Evolutionary conservation across 2,888 invertebrate genomes (phyloP), one percentile per base, ranked within the genome.

Genomic region (Ditylenchus weischeri): DNA sequence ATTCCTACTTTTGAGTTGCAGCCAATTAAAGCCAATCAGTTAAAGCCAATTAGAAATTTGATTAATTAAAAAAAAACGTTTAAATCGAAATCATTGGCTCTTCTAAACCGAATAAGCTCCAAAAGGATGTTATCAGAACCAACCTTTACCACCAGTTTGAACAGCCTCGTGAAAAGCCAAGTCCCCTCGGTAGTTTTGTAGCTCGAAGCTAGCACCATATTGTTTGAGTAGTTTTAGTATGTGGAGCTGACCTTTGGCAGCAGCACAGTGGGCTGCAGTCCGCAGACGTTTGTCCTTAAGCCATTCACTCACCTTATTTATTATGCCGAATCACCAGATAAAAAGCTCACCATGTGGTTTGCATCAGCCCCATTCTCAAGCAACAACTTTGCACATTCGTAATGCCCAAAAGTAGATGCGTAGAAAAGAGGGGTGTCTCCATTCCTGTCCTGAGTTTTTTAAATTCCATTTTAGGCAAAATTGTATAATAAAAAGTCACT

Each of bases 381-480:
- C 54, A 98, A 86, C 4, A 92, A 87, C 5, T 90, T 89, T 0
- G 93, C 93, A 21, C 93, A 92, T 82, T 94, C 93, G 0, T 92
- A 91, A 83, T 96, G 95, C 0, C 95, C 94, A 63, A 95, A 86
- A 0, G 95, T 94, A 1, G 93, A 92, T 5, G 96, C 92, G 83
- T 96, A 98, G 85, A 96, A 96, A 36, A 98, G 85, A 0, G 96
- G 91, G 0, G 95, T 93, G 83, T 94, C 95, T 0, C 93, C 94
- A 83, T 94, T 94, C 60, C 90, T 90, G 84, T 96, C 95, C 23
- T 73, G 15, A 43, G 15, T 15, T 43, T 36, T 23, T 36, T n/a
- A 64, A 69, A 38, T 10, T 61, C 11, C 36, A n/a, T 61, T 29
- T 21, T 15, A 36, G 48, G 1, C 38, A 2, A 51, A 36, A 6